Evolutionary conservation across 2,113 vertebrate species (phyloP), one percentile per base, ranked within the genome.

Genomic region (Gracilinanus agilis): DNA sequence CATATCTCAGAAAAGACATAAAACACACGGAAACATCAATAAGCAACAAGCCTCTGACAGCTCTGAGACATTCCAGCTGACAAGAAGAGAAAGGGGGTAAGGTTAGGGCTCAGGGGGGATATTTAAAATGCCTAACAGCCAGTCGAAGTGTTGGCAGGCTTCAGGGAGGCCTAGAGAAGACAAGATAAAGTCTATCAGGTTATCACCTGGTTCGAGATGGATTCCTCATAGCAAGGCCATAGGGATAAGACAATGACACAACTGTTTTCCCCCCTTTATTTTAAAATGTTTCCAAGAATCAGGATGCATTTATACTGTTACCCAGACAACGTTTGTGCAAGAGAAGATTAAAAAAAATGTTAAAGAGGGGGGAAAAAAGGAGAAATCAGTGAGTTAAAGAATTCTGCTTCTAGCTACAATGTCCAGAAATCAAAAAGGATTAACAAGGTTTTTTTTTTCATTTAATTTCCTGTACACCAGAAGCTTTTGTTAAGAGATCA

Each of bases 11-110:
- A 98, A 98, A 99, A 99, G 99, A 99, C 99, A 99, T 99, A 99
- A 99, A 99, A 99, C 99, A 99, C 99, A 99, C 99, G 99, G 99
- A 99, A 99, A 99, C 99, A 99, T 99, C 99, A 99, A 99, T 99
- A 99, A 99, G 99, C 99, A 99, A 99, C 99, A 99, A 99, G 99
- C 99, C 98, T 98, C 99, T 99, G 99, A 99, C 99, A 99, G 99
- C 99, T 99, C 98, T 97, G 98, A 99, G 99, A 99, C 99, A 98
- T 98, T 98, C 98, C 98, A 98, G 99, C 98, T 98, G 99, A 99
- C 98, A 99, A 99, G 99, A 99, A 98, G 98, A 99, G 99, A 99
- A 99, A 99, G 98, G 98, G 98, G 99, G 99, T 98, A 99, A 99
- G 99, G 99, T 99, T 99, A 99, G 98, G 99, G 98, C 99, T 99